Conservation (phyloP, 2,888 invertebrate genomes). For the Sminthurinus aureus region DNA sequence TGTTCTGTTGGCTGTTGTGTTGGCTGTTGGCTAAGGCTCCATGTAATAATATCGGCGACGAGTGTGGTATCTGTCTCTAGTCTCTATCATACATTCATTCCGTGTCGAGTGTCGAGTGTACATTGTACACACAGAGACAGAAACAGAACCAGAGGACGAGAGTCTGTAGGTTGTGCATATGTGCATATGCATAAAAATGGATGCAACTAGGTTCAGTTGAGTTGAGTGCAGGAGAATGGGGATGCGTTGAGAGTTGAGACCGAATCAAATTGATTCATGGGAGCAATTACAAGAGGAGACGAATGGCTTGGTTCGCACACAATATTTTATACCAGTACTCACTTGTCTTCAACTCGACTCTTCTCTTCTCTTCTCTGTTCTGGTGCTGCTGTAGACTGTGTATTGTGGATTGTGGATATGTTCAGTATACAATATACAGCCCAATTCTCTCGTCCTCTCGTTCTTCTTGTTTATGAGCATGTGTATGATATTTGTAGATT, state of each 20-base stretch:
- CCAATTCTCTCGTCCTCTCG: background rate
- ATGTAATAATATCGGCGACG: too few relatives aligned
- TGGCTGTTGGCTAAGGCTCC: too few relatives aligned
- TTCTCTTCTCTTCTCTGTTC: slow-evolving; percentile 19
- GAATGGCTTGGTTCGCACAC: slow-evolving; percentile 48
- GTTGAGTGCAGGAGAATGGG: background rate
- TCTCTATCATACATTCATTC: too few relatives aligned
- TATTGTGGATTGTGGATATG: background rate
- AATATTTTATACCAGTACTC: slow-evolving; percentile 41
- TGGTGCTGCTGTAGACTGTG: background rate
- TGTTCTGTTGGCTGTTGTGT: too few relatives aligned
- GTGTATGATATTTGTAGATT: too few relatives aligned
- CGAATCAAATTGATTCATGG: slow-evolving; percentile 51
- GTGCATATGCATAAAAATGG: background rate
- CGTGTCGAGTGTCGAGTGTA: too few relatives aligned
- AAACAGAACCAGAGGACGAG: too few relatives aligned
- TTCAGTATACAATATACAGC: background rate
- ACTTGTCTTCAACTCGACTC: slow-evolving; percentile 13
- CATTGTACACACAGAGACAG: too few relatives aligned
- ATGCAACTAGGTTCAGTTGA: too few relatives aligned
- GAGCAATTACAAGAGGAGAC: slow-evolving; percentile 48
- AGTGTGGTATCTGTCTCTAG: too few relatives aligned
- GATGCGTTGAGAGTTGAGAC: slow-evolving; percentile 29
- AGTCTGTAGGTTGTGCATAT: too few relatives aligned
- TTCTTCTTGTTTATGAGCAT: background rate